These are phyloP conservation scores for Lutjanus argentimaculatus DNA, from an alignment of 2,797 vertebrate genomes.

Conservation along the genomic window DNA sequence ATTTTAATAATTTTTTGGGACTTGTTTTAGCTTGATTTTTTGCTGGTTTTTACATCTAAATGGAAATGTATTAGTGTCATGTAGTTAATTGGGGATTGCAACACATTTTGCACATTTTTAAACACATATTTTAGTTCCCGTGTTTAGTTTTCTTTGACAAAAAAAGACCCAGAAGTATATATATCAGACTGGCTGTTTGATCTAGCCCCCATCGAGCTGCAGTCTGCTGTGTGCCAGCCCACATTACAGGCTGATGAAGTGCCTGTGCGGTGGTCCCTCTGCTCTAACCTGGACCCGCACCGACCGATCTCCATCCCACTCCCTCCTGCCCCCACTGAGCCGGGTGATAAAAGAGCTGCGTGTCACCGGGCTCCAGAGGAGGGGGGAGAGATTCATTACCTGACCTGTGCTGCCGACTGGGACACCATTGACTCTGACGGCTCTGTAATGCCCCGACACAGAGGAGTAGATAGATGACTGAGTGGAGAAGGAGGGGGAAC, in stretches of 20 bases:
- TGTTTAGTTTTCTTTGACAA: neutral
- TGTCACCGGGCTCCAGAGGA: slow-evolving; percentile 52
- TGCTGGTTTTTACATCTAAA: neutral
- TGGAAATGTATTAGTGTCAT: neutral
- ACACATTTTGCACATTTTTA: slow-evolving; percentile 2
- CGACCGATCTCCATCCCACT: slow-evolving; percentile 51
- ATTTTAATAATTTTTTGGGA: neutral
- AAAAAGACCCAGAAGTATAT: neutral
- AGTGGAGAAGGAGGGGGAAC: slow-evolving; percentile 45
- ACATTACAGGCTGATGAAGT: slow-evolving; percentile 50
- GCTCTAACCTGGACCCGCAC: slow-evolving; percentile 60
- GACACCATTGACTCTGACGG: slow-evolving; percentile 63
- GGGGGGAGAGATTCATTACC: slow-evolving; percentile 68
- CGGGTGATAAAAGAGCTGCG: slow-evolving; percentile 60
- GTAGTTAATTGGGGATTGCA: neutral
- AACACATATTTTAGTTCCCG: neutral
- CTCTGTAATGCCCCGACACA: slow-evolving; percentile 63
- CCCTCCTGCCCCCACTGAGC: slow-evolving; percentile 59
- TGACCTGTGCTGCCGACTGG: slow-evolving; percentile 64
- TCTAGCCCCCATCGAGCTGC: slow-evolving; percentile 19
- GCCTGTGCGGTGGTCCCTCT: slow-evolving; percentile 61
- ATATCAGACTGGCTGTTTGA: neutral
- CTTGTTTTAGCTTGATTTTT: neutral
- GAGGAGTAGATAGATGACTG: slow-evolving; percentile 64
- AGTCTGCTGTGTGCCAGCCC: slow-evolving; percentile 48